Conservation (phyloP, 2,888 invertebrate species). For the Megaustenia siamemsis region DNA sequence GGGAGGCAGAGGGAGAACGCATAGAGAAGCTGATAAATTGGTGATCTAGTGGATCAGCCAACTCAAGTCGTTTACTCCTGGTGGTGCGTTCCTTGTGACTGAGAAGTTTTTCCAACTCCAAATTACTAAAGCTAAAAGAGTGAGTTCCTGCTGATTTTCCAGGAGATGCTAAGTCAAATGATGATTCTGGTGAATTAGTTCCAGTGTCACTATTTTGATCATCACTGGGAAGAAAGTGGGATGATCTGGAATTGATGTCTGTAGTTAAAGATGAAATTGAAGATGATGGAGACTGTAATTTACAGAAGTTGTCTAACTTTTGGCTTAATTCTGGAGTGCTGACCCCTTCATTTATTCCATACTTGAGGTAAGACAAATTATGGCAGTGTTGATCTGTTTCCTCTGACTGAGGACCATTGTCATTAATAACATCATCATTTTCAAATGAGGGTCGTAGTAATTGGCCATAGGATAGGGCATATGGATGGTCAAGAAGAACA, state of each 20-base stretch:
- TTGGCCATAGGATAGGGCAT: conserved; percentile 34
- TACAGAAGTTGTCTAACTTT: conserved; percentile 17
- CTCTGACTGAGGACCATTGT: conserved; percentile 52
- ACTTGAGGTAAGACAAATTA: conserved; percentile 57
- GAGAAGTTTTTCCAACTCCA: conserved; percentile 61
- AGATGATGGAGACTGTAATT: conserved; percentile 32
- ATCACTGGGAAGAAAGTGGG: background rate
- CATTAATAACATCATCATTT: conserved; percentile 51
- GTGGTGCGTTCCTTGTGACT: conserved; percentile 38
- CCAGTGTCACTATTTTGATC: conserved; percentile 23
- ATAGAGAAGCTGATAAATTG: conserved; percentile 31
- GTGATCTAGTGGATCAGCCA: conserved; percentile 41
- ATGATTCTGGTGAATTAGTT: conserved; percentile 9
- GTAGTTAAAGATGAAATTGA: conserved; percentile 26
- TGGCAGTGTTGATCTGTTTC: conserved; percentile 57
- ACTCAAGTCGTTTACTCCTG: conserved; percentile 40
- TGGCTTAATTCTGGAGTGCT: conserved; percentile 33
- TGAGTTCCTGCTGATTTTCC: conserved; percentile 62
- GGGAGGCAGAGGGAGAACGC: conserved; percentile 51
- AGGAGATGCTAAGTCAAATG: background rate
- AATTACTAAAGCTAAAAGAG: conserved; percentile 69
- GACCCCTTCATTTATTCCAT: conserved; percentile 47
- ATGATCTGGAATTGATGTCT: conserved; percentile 33
- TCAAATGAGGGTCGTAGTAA: background rate
- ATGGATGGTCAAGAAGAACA: conserved; percentile 41